phyloP scores from a whole-genome alignment of 1,140 invertebrate genomes.

The Apis dorsata region DNA sequence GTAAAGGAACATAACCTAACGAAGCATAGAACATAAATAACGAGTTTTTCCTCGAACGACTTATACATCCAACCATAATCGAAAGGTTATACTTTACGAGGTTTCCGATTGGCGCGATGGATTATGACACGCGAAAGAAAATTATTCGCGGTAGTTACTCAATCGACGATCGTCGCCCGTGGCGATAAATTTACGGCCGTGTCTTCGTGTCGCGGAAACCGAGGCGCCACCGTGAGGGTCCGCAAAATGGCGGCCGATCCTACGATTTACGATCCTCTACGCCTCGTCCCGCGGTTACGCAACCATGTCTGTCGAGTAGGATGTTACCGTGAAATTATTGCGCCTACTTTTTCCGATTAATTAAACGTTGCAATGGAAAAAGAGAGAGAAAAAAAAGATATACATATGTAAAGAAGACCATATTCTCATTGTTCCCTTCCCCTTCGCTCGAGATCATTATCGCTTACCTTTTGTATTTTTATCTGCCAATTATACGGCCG shows the following conservation, averaged over 20 bases:
- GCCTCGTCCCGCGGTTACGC: slow-evolving; percentile 37
- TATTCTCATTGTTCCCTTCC: slow-evolving; percentile 1
- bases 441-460: background rate
- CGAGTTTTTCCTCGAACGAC: no score
- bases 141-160: background rate
- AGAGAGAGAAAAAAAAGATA: background rate
- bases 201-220: slow-evolving; percentile 4
- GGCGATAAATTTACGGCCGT: slow-evolving; percentile 43
- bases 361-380: slow-evolving; percentile 8
- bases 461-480: background rate
- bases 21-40: no score
- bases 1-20: no score
- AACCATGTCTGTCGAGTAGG: slow-evolving; percentile 34
- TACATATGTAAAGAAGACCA: background rate
- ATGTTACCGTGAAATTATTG: slow-evolving; percentile 46
- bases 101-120: no score
- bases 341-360: slow-evolving; percentile 16
- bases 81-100: no score
- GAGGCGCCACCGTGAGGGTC: background rate
- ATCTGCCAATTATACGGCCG: slow-evolving; percentile 1
- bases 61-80: no score
- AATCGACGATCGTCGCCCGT: background rate
- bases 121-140: background rate
- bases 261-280: slow-evolving; percentile 12
- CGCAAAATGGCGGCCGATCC: background rate